phyloP scores from a whole-genome alignment of 1,140 invertebrate species.

The Halictus rubicundus region DNA sequence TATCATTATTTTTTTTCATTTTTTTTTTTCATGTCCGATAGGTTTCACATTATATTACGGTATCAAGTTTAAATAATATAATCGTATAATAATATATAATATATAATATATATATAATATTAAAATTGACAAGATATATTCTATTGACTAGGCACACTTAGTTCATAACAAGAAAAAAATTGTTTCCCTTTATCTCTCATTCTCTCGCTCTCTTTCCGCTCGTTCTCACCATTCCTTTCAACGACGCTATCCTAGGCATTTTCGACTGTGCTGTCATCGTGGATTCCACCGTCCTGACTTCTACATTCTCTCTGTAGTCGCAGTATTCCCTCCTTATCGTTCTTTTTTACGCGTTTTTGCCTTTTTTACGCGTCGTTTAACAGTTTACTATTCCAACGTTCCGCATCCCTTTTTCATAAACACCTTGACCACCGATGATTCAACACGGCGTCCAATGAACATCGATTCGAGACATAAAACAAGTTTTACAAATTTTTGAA shows the following conservation, averaged over 20 bases:
- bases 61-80: slow-evolving; percentile 77
- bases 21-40: slow-evolving; percentile 65
- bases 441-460: no score
- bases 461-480: no score
- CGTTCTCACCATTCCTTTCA: slow-evolving; percentile 3
- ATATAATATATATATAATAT: slow-evolving; percentile 76
- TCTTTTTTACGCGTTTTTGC: no score
- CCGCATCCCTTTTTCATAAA: no score
- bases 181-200: slow-evolving; percentile 47
- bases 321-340: no score
- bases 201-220: slow-evolving; percentile 45
- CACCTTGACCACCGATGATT: no score
- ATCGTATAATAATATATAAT: slow-evolving; percentile 76
- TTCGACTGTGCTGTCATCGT: neutral
- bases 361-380: no score
- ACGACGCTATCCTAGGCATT: neutral
- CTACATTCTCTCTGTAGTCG: no score
- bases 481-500: no score
- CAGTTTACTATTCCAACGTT: no score
- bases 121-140: slow-evolving; percentile 81
- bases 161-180: slow-evolving; percentile 81
- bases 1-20: slow-evolving; percentile 74
- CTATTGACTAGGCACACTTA: slow-evolving; percentile 82
- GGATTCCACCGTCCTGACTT: no score
- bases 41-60: slow-evolving; percentile 72